Percentiles rank a stretch among this genome's conserved stretches.
Conservation (phyloP, 2,113 vertebrate species). For the Pungitius pungitius region DNA sequence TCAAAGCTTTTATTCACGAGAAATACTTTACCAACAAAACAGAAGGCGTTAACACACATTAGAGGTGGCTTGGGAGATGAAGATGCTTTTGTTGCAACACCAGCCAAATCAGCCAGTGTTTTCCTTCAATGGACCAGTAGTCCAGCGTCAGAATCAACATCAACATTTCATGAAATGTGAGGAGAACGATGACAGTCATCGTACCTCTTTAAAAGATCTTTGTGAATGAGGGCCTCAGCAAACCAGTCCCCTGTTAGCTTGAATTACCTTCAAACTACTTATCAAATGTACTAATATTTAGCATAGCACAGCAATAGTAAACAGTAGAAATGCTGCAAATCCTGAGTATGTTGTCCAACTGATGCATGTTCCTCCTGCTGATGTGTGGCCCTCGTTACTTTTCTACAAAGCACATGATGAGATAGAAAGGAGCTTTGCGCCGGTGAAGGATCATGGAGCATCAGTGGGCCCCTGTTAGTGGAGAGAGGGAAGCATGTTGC, state of each 20-base stretch:
- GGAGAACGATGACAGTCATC: background rate
- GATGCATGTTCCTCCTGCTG: constrained; percentile 77
- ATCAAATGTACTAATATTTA: constrained; percentile 40
- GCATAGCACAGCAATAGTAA: constrained; percentile 17
- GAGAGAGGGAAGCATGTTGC: constrained; percentile 54
- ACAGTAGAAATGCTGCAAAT: constrained; percentile 48
- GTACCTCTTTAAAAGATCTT: constrained; percentile 32
- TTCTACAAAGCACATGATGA: constrained; percentile 49
- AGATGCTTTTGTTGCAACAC: constrained; percentile 27
- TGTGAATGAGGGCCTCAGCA: constrained; percentile 43
- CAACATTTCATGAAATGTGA: background rate
- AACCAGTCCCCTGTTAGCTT: constrained; percentile 16
- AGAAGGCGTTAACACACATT: constrained; percentile 29
- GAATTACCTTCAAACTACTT: constrained; percentile 65
- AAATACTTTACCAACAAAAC: constrained; percentile 21
- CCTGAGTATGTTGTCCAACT: constrained; percentile 49
- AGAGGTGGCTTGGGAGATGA: constrained; percentile 20
- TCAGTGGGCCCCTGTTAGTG: background rate
- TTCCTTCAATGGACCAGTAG: constrained; percentile 30
- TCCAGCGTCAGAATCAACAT: background rate
- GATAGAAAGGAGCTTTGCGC: constrained; percentile 71
- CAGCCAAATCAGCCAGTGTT: constrained; percentile 19
- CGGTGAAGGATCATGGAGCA: constrained; percentile 15
- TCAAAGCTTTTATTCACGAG: constrained; percentile 37
- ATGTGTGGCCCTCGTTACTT: constrained; percentile 75